These are phyloP conservation scores for Smithornis capensis DNA, from an alignment of 2,113 vertebrate species.

Conservation along the genomic window DNA sequence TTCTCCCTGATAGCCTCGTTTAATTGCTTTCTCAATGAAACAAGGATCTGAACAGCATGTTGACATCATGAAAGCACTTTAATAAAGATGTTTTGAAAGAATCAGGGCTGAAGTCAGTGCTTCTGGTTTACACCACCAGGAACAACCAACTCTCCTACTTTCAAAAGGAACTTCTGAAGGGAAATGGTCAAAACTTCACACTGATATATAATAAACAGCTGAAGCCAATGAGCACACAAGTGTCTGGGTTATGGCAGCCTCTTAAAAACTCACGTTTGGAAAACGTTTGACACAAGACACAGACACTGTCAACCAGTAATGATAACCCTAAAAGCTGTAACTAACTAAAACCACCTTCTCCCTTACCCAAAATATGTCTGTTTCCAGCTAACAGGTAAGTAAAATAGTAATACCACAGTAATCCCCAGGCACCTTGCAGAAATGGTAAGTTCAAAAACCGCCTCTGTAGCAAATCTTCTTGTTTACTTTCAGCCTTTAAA, in stretches of 20 bases:
- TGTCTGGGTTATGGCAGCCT: background rate
- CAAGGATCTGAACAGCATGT: background rate
- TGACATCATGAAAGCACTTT: background rate
- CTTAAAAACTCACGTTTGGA: background rate
- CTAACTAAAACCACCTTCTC: background rate
- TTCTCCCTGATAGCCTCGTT: background rate
- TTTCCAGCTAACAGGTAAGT: background rate
- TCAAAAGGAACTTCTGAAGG: background rate
- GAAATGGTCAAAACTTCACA: background rate
- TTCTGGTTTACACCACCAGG: background rate
- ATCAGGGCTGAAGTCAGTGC: background rate
- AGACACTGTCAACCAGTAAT: background rate
- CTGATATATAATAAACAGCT: background rate
- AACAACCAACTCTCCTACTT: background rate
- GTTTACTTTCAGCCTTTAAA: background rate
- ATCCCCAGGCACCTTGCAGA: background rate
- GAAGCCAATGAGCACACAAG: background rate
- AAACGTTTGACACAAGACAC: background rate
- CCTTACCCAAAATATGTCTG: background rate
- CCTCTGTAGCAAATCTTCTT: background rate
- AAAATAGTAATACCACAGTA: background rate
- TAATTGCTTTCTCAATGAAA: background rate
- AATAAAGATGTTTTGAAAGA: background rate
- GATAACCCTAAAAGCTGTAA: background rate
- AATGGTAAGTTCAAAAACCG: background rate